Evolutionary conservation across 2,888 invertebrate species (phyloP).

Genomic region (Andrena minutula): DNA sequence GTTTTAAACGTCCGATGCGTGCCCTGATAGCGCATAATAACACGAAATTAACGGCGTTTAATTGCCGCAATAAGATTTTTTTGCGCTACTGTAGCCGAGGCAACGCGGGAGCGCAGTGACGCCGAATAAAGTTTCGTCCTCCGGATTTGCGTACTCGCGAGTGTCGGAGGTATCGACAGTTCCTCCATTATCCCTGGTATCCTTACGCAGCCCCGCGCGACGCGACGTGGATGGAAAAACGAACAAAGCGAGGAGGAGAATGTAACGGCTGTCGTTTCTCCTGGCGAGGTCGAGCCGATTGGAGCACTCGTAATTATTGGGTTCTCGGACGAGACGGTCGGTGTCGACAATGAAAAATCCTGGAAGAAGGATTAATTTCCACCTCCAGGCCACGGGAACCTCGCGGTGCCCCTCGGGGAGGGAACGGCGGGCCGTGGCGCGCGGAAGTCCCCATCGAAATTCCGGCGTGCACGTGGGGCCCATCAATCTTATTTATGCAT

Average conservation of each 20-base stretch:
- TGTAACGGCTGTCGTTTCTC: constrained; percentile 58
- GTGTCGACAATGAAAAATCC: constrained; percentile 75
- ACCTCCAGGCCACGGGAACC: constrained; percentile 43
- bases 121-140: background rate
- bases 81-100: background rate
- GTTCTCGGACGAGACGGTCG: constrained; percentile 60
- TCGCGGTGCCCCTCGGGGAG: background rate
- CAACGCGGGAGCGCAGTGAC: background rate
- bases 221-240: constrained; percentile 31
- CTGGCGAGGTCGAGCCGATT: constrained; percentile 69
- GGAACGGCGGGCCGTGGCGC: constrained; percentile 27
- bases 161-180: constrained; percentile 7
- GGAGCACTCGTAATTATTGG: constrained; percentile 72
- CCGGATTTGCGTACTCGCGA: background rate
- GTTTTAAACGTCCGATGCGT: background rate
- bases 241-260: constrained; percentile 20
- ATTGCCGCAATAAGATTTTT: constrained; percentile 31
- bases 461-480: constrained; percentile 65
- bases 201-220: constrained; percentile 35
- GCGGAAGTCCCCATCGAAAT: constrained; percentile 65
- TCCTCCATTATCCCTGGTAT: constrained; percentile 63
- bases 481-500: constrained; percentile 74
- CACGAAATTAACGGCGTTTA: constrained; percentile 35
- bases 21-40: constrained; percentile 17
- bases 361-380: constrained; percentile 73